Conservation (phyloP, 1,140 invertebrate species). For the Drosophila prosaltans region DNA sequence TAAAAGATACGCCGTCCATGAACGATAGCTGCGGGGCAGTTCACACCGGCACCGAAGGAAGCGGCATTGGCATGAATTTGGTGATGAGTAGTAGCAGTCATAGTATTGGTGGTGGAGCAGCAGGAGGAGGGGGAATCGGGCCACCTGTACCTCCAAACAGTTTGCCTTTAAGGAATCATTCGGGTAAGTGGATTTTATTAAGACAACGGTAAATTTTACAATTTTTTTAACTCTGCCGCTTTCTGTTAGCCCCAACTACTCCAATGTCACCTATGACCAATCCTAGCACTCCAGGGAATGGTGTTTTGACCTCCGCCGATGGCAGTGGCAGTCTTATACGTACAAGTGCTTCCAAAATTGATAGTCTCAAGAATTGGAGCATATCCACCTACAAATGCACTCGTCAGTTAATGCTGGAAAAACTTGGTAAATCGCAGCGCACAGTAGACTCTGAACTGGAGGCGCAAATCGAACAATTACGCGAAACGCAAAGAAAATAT, state of each 20-base stretch:
- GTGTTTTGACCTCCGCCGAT: conserved; percentile 57
- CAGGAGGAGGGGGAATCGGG: conserved; percentile 16
- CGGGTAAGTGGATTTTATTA: conserved; percentile 46
- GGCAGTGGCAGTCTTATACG: conserved; percentile 85
- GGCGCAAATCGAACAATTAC: conserved; percentile 94
- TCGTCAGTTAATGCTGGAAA: conserved; percentile 96
- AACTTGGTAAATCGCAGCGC: conserved; percentile 95
- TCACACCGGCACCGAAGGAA: conserved; percentile 87
- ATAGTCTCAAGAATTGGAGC: conserved; percentile 96
- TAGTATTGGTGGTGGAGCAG: conserved; percentile 35
- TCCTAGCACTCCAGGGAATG: conserved; percentile 84
- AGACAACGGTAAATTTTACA: no score
- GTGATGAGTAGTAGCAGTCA: conserved; percentile 60
- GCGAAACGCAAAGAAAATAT: conserved; percentile 98
- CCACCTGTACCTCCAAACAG: conserved; percentile 66
- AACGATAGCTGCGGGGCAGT: conserved; percentile 91
- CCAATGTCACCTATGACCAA: conserved; percentile 83
- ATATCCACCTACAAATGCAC: conserved; percentile 99
- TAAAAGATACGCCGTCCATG: conserved; percentile 91
- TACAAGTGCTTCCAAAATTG: conserved; percentile 90
- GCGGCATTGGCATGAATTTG: conserved; percentile 46
- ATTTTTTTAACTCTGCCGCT: neutral
- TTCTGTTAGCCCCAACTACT: conserved; percentile 68
- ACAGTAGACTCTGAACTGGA: conserved; percentile 93
- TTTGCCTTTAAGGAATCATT: conserved; percentile 84